Evolutionary conservation across 2,113 vertebrate genomes (phyloP).

Genomic region (Tragelaphus imberbis): DNA sequence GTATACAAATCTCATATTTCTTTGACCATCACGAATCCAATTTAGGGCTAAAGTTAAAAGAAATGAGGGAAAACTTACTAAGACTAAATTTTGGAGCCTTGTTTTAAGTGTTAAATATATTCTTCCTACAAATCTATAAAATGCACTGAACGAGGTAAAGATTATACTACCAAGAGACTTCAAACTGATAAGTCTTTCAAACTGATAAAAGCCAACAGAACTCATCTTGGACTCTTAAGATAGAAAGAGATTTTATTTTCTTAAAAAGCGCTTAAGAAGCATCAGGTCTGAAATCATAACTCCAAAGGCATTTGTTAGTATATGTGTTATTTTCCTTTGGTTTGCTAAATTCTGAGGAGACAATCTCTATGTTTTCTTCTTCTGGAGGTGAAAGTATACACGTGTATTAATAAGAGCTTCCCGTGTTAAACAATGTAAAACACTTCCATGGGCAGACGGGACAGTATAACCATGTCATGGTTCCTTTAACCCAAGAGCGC

Average conservation of each 20-base stretch:
- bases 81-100: neutral
- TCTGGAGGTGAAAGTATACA: neutral
- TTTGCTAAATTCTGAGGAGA: neutral
- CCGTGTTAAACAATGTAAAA: neutral
- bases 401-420: neutral
- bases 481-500: neutral
- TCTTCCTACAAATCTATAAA: neutral
- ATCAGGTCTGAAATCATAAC: neutral
- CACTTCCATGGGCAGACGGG: neutral
- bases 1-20: neutral
- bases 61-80: neutral
- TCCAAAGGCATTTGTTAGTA: neutral
- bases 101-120: neutral
- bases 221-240: neutral
- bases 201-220: neutral
- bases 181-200: neutral
- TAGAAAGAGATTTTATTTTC: neutral
- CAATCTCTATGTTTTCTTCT: neutral
- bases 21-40: neutral
- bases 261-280: neutral
- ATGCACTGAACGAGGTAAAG: neutral
- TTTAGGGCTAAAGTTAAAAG: neutral
- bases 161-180: neutral
- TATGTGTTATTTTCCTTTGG: neutral
- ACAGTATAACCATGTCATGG: neutral